Conservation (phyloP, 2,888 invertebrate genomes). For the Crematogaster levior region DNA sequence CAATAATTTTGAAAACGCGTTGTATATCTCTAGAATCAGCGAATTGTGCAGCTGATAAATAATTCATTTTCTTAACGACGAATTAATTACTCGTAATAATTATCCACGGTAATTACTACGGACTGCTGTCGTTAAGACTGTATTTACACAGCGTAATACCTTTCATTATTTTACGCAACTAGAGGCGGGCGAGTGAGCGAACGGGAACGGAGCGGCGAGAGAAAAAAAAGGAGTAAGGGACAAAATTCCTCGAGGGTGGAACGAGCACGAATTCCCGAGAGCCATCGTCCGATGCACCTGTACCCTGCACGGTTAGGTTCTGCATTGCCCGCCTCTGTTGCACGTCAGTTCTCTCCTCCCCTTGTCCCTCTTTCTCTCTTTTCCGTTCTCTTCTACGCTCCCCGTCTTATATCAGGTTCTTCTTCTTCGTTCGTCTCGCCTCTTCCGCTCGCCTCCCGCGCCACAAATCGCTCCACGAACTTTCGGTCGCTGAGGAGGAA, state of each 20-base stretch:
- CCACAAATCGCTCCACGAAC: slow-evolving; percentile 66
- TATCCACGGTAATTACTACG: slow-evolving; percentile 28
- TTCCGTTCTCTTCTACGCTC: background rate
- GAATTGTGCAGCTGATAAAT: slow-evolving; percentile 21
- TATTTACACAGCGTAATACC: slow-evolving; percentile 54
- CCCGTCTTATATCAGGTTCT: slow-evolving; percentile 59
- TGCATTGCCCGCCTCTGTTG: slow-evolving; percentile 75
- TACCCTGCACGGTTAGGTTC: slow-evolving; percentile 76
- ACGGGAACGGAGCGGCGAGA: slow-evolving; percentile 57
- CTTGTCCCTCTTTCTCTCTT: slow-evolving; percentile 46
- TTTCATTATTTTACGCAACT: slow-evolving; percentile 55
- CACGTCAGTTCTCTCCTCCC: slow-evolving; percentile 35
- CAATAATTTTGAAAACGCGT: background rate
- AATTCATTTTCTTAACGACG: slow-evolving; percentile 21
- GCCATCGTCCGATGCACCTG: slow-evolving; percentile 78
- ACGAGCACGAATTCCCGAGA: slow-evolving; percentile 75
- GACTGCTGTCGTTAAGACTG: slow-evolving; percentile 35
- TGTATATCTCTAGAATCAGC: background rate
- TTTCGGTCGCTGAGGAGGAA: slow-evolving; percentile 58
- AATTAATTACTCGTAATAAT: slow-evolving; percentile 48
- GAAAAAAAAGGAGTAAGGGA: slow-evolving; percentile 53
- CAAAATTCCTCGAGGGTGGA: slow-evolving; percentile 71
- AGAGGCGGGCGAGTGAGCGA: slow-evolving; percentile 44
- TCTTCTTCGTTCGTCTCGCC: slow-evolving; percentile 40
- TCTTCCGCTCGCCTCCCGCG: slow-evolving; percentile 57